Base-by-base conservation (phyloP, 2,797 vertebrate species). In the Kryptolebias ocellatus region DNA sequence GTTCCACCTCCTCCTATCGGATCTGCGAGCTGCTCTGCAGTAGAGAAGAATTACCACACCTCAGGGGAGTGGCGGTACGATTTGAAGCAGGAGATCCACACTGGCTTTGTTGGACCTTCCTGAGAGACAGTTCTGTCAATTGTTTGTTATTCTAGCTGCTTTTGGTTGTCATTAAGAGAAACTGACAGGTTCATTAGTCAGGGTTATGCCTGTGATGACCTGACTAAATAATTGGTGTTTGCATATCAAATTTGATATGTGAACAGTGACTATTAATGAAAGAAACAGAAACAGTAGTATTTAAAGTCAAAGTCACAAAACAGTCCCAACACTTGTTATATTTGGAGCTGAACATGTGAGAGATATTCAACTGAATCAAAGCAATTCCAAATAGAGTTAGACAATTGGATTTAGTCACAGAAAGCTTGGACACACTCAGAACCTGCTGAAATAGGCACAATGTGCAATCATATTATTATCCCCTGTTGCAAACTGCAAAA, bases 11-110 rank as follows among this genome's bases (percentile, higher is more conserved):
- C 76, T 75, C 60, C 39, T 54, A 56, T 78, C 70, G 77, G 83
- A 90, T 90, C 83, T 84, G 72, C 63, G 74, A 81, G 83, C 77
- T 78, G 71, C 79, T 85, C 81, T 68, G 72, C 15, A 47, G 85
- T 77, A 71, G 86, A 60, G 70, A 80, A 84, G 81, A 83, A 89
- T 89, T 87, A 89, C 77, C 62, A 53, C 31, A 54, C 68, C 78
- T 82, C 45, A 46, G 53, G 27, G 79, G 72, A 66, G 64, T 58
- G 4, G 72, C 62, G 72, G 72, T 80, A 27, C 52, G 60, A 68
- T 86, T 79, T 2, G 68, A 1, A 61, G 54, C 70, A 52, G 18
- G 28, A 76, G 72, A 71, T 78, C 69, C 72, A 79, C 71, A 47
- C 58, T 28, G 8, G 1, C 42, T 24, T 12, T 18, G 56, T 50